These are phyloP conservation scores for Calliopum simillimum DNA, from an alignment of 2,888 invertebrate species.

Conservation along the genomic window DNA sequence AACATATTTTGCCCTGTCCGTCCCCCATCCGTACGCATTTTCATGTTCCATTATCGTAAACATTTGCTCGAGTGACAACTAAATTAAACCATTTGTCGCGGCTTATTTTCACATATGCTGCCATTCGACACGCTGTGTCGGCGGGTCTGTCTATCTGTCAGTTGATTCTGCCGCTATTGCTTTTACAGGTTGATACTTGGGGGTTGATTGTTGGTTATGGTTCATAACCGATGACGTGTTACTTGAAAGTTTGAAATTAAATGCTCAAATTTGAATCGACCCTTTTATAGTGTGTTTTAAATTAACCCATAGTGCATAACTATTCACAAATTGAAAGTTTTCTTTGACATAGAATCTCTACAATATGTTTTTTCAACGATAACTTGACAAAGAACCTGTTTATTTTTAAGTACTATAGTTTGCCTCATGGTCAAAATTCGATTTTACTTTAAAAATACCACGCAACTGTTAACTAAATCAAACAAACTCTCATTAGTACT, in stretches of 20 bases:
- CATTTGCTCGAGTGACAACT: conserved; percentile 54
- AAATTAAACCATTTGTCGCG: conserved; percentile 68
- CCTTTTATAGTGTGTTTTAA: conserved; percentile 24
- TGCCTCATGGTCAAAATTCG: too few relatives aligned
- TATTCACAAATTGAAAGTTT: too few relatives aligned
- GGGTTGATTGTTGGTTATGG: conserved; percentile 13
- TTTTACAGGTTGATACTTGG: conserved; percentile 25
- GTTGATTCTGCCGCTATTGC: conserved; percentile 27
- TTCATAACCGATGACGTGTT: neutral
- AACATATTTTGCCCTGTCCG: neutral
- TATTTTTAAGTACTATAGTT: too few relatives aligned
- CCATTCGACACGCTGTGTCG: conserved; percentile 55
- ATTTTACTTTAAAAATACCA: too few relatives aligned
- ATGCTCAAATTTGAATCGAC: conserved; percentile 13
- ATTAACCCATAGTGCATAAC: neutral
- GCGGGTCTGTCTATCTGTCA: neutral
- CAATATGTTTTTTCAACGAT: too few relatives aligned
- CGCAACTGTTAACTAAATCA: too few relatives aligned
- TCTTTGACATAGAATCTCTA: too few relatives aligned
- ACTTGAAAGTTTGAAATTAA: conserved; percentile 10
- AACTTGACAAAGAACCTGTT: too few relatives aligned
- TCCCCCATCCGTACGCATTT: neutral
- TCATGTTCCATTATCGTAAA: conserved; percentile 24
- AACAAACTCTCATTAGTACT: too few relatives aligned
- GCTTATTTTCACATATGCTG: conserved; percentile 68